These are phyloP conservation scores for Beris chalybata DNA, from an alignment of 2,888 invertebrate genomes.

Conservation along the genomic window DNA sequence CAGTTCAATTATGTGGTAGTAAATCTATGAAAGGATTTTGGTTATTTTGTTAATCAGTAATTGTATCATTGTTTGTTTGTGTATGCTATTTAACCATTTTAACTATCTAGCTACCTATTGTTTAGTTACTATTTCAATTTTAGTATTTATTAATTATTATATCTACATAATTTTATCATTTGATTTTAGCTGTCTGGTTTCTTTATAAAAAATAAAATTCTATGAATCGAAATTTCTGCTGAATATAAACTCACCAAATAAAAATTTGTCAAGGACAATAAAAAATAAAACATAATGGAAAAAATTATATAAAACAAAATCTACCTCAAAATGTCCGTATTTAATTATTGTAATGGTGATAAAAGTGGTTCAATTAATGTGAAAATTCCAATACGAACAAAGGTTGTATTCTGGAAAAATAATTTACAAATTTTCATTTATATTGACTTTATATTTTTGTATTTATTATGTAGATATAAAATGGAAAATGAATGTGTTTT, in stretches of 20 bases:
- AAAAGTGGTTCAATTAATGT: conserved; percentile 46
- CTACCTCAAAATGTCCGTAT: conserved; percentile 39
- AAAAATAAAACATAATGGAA: not conserved
- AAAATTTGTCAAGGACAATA: not conserved
- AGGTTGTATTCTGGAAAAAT: conserved; percentile 42
- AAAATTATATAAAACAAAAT: not conserved
- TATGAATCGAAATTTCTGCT: too few relatives aligned
- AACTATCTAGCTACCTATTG: not conserved
- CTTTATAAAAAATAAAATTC: not conserved
- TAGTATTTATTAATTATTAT: conserved; percentile 1
- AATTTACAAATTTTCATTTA: conserved; percentile 18
- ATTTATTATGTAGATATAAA: too few relatives aligned
- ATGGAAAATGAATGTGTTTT: conserved; percentile 24
- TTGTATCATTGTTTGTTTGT: too few relatives aligned
- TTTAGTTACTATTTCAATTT: not conserved
- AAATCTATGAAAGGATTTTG: too few relatives aligned
- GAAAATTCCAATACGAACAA: conserved; percentile 45
- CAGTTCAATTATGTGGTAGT: too few relatives aligned
- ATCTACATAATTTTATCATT: not conserved
- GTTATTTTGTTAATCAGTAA: too few relatives aligned
- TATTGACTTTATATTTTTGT: conserved; percentile 34
- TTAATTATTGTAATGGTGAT: conserved; percentile 42
- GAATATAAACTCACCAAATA: not conserved
- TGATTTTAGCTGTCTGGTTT: not conserved
- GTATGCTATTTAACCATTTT: too few relatives aligned